These are phyloP conservation scores for Pica pica DNA, from an alignment of 2,113 vertebrate species.

Conservation along the genomic window DNA sequence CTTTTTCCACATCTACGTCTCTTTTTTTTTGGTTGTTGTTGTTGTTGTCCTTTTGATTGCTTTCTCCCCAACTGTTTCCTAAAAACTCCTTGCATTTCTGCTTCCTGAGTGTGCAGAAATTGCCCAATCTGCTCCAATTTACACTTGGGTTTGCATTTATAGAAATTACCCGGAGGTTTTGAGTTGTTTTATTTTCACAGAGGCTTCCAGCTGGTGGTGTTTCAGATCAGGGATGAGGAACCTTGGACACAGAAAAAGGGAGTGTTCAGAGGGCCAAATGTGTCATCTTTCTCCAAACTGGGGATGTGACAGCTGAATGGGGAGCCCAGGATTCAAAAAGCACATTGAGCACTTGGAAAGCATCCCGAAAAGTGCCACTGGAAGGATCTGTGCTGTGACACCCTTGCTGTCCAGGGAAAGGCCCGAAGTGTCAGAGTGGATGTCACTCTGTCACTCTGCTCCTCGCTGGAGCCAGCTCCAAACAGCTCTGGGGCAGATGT, in stretches of 20 bases:
- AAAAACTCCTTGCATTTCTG: neutral
- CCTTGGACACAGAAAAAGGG: neutral
- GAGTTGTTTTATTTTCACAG: neutral
- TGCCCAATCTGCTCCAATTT: neutral
- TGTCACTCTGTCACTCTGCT: neutral
- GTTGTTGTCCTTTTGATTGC: neutral
- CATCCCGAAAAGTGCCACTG: neutral
- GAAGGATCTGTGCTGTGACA: neutral
- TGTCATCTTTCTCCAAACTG: neutral
- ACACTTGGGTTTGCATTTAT: neutral
- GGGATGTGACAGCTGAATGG: neutral
- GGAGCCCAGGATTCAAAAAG: neutral
- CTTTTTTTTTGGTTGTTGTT: neutral
- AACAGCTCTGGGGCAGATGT: neutral
- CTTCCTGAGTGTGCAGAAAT: neutral
- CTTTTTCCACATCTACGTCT: neutral
- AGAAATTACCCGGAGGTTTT: neutral
- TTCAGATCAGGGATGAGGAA: neutral
- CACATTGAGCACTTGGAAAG: neutral
- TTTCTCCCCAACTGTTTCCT: neutral
- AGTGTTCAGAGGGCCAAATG: neutral
- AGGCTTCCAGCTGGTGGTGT: neutral
- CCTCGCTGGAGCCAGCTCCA: neutral
- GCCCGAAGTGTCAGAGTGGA: neutral
- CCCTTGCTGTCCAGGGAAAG: neutral